Conservation (phyloP, 35 echinoderm and acorn worm species). For the Diadema setosum region DNA sequence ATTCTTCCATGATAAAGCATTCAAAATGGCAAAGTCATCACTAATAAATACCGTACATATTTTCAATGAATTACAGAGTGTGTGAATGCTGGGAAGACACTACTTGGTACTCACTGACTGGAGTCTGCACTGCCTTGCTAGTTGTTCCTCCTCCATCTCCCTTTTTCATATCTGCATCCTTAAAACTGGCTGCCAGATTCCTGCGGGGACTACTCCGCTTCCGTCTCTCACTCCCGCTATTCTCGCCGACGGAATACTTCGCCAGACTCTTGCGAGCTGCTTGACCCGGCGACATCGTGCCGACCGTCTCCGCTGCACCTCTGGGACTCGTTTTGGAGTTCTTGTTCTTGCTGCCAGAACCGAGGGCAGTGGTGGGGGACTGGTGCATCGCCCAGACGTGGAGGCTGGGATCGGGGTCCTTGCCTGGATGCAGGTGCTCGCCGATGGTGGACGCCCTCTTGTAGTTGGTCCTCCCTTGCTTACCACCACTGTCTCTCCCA, state of each 20-base stretch:
- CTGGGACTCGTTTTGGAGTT: not conserved
- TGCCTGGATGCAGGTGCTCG: not conserved
- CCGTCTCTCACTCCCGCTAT: not conserved
- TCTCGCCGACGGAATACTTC: not conserved
- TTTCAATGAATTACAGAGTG: too few species aligned
- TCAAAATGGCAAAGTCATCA: too few species aligned
- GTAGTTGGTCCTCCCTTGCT: not conserved
- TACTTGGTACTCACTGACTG: not conserved
- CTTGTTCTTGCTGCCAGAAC: not conserved
- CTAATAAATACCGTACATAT: too few species aligned
- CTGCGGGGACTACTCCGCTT: not conserved
- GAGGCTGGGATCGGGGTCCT: not conserved
- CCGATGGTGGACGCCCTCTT: not conserved
- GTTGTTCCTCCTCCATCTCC: not conserved
- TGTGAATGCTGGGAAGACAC: too few species aligned
- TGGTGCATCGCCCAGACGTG: slow-evolving; percentile 13
- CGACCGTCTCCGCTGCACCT: not conserved
- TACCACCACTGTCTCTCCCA: not conserved
- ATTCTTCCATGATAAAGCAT: too few species aligned
- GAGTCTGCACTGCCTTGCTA: not conserved
- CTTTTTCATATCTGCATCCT: not conserved
- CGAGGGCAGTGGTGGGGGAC: not conserved
- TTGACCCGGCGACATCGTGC: not conserved
- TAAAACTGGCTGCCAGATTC: not conserved
- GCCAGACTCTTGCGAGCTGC: not conserved